Conservation (phyloP, 1,140 invertebrate genomes). For the Zaprionus camerounensis region DNA sequence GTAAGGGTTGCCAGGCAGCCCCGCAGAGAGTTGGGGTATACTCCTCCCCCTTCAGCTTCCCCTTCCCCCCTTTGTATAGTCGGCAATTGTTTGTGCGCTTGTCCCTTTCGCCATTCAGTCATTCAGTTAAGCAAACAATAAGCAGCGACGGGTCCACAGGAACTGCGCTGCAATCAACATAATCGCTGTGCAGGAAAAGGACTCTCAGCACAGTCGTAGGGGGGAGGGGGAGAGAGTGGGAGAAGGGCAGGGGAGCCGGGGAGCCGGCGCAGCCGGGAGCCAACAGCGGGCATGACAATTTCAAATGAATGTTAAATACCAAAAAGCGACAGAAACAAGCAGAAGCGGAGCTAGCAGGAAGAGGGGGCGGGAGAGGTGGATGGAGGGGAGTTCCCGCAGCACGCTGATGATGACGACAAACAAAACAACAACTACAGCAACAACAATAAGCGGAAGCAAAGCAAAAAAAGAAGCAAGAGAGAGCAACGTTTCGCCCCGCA, state of each 20-base stretch:
- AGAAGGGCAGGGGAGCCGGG: neutral
- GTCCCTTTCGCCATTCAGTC: constrained; percentile 49
- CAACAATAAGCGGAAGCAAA: constrained; percentile 26
- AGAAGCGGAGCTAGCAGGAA: neutral
- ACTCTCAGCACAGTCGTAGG: constrained; percentile 24
- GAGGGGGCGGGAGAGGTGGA: neutral
- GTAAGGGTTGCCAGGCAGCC: constrained; percentile 3
- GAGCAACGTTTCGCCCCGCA: neutral
- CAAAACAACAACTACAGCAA: constrained; percentile 51
- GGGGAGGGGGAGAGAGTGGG: neutral
- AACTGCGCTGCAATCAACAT: constrained; percentile 78
- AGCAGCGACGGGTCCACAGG: constrained; percentile 66
- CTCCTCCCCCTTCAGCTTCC: neutral
- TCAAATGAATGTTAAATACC: constrained; percentile 81
- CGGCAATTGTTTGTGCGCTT: constrained; percentile 39
- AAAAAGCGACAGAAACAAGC: constrained; percentile 64
- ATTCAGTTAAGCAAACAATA: constrained; percentile 78
- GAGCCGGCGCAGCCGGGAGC: constrained; percentile 7
- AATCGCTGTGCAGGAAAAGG: constrained; percentile 74
- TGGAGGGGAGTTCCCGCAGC: neutral
- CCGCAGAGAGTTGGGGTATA: neutral
- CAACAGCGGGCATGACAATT: constrained; percentile 73
- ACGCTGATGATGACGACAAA: constrained; percentile 41
- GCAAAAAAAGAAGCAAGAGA: neutral
- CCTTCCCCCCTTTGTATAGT: neutral